Conservation (phyloP, 2,113 vertebrate genomes). For the Sturnus vulgaris region DNA sequence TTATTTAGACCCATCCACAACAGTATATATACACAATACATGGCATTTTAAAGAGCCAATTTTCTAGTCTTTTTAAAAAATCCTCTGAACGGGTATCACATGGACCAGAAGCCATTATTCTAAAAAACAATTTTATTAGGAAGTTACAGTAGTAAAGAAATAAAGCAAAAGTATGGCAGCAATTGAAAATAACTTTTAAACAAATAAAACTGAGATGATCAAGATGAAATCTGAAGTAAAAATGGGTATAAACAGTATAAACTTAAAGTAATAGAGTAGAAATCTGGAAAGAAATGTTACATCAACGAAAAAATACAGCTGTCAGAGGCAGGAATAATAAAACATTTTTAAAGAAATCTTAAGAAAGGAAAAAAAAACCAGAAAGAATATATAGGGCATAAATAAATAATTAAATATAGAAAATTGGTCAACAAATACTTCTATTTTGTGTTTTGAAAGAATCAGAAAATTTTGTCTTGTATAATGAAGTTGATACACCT, state of each 20-base stretch:
- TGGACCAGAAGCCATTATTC: neutral
- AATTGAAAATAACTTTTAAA: neutral
- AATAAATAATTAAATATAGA: too few relatives aligned
- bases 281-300: neutral
- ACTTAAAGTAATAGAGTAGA: neutral
- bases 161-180: neutral
- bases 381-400: neutral
- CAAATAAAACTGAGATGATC: neutral
- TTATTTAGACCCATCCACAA: neutral
- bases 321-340: neutral
- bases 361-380: neutral
- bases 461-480: neutral
- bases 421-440: neutral
- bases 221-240: neutral
- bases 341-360: neutral
- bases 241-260: neutral
- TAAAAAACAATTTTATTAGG: neutral
- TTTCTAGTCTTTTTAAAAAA: neutral
- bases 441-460: neutral
- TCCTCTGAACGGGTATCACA: neutral
- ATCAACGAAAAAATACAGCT: neutral
- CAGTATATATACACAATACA: neutral
- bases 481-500: neutral
- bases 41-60: neutral
- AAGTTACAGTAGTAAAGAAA: neutral